Conservation (phyloP, 2,797 vertebrate genomes). For the Morus bassanus region DNA sequence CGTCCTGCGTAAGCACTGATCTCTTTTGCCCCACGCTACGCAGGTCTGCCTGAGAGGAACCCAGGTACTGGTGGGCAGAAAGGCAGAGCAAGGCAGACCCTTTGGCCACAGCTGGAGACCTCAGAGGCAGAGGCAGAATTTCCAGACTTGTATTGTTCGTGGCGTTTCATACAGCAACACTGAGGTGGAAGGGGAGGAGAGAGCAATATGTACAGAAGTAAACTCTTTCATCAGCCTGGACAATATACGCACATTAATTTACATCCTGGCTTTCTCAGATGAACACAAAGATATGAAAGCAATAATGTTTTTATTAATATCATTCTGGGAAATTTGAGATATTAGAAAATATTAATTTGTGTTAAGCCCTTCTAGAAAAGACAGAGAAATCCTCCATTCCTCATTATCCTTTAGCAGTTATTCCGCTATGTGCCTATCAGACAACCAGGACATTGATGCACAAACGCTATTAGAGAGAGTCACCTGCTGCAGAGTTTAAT, state of each 20-base stretch:
- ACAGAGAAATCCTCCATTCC: neutral
- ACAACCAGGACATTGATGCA: neutral
- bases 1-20: neutral
- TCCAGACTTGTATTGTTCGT: neutral
- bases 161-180: neutral
- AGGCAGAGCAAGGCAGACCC: neutral
- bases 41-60: neutral
- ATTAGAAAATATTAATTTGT: neutral
- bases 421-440: neutral
- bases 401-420: neutral
- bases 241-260: neutral
- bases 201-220: neutral
- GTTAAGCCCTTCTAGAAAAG: neutral
- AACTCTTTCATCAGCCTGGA: neutral
- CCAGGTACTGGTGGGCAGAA: accelerated
- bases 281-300: neutral
- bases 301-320: neutral
- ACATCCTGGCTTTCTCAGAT: neutral
- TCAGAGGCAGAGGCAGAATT: neutral
- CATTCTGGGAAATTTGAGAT: too few relatives aligned
- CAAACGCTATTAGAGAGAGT: neutral
- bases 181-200: neutral
- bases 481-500: neutral
- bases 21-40: too few relatives aligned
- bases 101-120: neutral